phyloP scores from a whole-genome alignment of 2,888 invertebrate genomes.

The Heteromurus nitidus region DNA sequence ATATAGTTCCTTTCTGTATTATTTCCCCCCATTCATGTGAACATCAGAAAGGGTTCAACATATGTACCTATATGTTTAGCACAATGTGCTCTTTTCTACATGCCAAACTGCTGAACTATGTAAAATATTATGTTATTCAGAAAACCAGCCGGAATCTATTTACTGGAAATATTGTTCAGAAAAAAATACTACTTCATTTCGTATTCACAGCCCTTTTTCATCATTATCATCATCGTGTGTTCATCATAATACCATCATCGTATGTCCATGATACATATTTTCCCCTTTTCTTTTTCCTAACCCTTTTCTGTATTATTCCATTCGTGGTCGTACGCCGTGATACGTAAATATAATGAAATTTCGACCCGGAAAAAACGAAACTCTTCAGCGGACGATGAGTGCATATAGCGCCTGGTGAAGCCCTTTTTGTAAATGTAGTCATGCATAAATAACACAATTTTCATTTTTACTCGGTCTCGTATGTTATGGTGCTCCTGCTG shows the following conservation, averaged over 20 bases:
- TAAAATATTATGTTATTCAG: constrained; percentile 16
- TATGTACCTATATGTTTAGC: neutral
- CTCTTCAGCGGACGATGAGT: too few species aligned
- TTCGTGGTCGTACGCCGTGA: constrained; percentile 55
- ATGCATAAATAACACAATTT: constrained; percentile 66
- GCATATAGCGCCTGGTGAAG: neutral
- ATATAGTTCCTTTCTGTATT: neutral
- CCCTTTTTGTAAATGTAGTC: constrained; percentile 58
- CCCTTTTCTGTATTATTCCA: constrained; percentile 46
- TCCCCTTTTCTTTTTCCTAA: constrained; percentile 44
- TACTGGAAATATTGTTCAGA: constrained; percentile 52
- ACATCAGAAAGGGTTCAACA: neutral
- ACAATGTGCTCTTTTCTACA: neutral
- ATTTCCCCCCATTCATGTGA: neutral
- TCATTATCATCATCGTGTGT: constrained; percentile 37
- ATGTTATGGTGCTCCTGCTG: neutral
- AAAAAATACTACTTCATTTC: constrained; percentile 43
- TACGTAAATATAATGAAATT: constrained; percentile 60
- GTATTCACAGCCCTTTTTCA: constrained; percentile 46
- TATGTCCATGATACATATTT: constrained; percentile 49
- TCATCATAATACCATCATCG: constrained; percentile 50
- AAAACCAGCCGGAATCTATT: constrained; percentile 60
- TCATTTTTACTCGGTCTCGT: constrained; percentile 35
- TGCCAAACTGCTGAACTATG: neutral
- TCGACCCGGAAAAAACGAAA: constrained; percentile 30